Conservation (phyloP, 2,888 invertebrate species). For the Stenodema calcarata region DNA sequence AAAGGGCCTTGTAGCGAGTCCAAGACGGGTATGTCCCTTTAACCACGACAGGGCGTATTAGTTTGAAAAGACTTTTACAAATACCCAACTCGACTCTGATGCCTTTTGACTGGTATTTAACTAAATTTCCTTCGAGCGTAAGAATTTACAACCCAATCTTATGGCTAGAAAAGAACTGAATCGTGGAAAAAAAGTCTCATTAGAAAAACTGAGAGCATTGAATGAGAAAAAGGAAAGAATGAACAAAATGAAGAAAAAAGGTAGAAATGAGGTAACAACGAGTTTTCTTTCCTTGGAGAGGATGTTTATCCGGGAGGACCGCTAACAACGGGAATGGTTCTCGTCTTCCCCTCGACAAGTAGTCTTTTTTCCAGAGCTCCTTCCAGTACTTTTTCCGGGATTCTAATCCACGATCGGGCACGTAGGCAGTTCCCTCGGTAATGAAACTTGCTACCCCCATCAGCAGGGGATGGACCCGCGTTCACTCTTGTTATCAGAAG, state of each 20-base stretch:
- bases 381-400: not conserved
- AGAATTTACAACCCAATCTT: too few relatives aligned
- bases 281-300: not conserved
- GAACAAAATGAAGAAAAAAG: not conserved
- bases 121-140: too few relatives aligned
- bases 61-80: too few relatives aligned
- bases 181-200: too few relatives aligned
- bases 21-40: too few relatives aligned
- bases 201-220: not conserved
- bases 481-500: not conserved
- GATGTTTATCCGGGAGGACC: not conserved
- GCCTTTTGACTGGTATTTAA: too few relatives aligned
- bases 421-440: not conserved
- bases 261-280: not conserved
- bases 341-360: not conserved
- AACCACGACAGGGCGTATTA: too few relatives aligned
- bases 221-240: not conserved
- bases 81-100: too few relatives aligned
- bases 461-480: not conserved
- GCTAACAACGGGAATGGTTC: not conserved
- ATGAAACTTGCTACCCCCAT: not conserved
- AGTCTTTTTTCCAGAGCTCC: not conserved
- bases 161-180: too few relatives aligned
- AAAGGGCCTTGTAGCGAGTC: too few relatives aligned
- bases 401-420: not conserved